Base-by-base conservation (phyloP, 2,797 vertebrate genomes). In the Capromys pilorides region DNA sequence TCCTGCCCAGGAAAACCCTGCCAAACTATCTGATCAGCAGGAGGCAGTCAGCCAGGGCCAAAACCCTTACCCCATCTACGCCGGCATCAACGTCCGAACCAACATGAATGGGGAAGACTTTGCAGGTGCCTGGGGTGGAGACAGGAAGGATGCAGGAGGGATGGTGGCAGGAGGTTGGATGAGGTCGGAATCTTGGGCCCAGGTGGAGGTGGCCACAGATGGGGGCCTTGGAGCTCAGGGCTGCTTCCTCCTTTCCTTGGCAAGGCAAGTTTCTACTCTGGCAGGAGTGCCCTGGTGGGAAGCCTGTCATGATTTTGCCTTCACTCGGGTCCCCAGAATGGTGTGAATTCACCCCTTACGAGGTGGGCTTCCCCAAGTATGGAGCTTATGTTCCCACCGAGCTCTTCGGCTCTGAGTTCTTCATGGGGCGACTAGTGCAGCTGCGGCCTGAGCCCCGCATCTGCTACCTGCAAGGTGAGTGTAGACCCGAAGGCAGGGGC, bases 51-150 rank as follows among this genome's bases (percentile, higher is more conserved):
- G 96, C 90, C 90, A 93, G 93, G 98, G 97, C 28, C 98, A 98
- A 97, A 98, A 98, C 93, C 98, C 98, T 33, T 98, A 98, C 77
- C 98, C 98, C 36, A 98, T 99, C 86, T 99, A 99, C 21, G 97
- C 98, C 75, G 95, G 98, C 19, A 75, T 99, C 91, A 98, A 98
- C 0, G 98, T 99, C 93, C 97, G 89, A 95, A 95, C 94, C 24
- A 97, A 98, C 88, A 62, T 98, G 90, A 98, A 97, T 21, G 96
- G 97, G 64, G 95, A 67, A 71, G 98, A 98, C 86, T 99, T 98
- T 92, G 98, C 98, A 98, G 98, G 98, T 99, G 93, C 89, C 87
- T 84, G 51, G 24, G 39, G 57, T 57, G 36, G 33, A 14, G 28
- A 13, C 11, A 21, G 73, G 36, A 49, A 33, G 57, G 28, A 41